Evolutionary conservation across 2,113 vertebrate species (phyloP).

Genomic region (Malaclemys terrapin): DNA sequence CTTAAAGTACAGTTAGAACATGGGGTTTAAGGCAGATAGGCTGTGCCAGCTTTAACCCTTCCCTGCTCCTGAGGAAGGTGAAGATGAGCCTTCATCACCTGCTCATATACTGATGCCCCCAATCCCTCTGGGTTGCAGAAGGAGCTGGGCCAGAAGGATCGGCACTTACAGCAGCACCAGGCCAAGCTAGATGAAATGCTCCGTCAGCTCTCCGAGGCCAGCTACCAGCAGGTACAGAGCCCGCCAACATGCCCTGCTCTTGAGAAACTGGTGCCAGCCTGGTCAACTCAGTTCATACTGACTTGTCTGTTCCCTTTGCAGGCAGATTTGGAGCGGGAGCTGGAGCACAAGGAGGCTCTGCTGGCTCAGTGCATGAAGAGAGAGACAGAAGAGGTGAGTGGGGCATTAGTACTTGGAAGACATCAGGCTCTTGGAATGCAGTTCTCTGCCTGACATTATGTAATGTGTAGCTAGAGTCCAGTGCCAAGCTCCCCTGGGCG

Average conservation of each 20-base stretch:
- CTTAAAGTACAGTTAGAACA: background rate
- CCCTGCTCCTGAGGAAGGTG: background rate
- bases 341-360: slow-evolving; percentile 87
- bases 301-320: slow-evolving; percentile 40
- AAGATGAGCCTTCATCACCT: background rate
- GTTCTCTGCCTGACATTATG: background rate
- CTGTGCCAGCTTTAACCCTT: background rate
- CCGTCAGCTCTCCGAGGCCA: slow-evolving; percentile 87
- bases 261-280: background rate
- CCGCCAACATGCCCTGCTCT: background rate
- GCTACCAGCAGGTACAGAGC: slow-evolving; percentile 86
- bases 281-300: background rate
- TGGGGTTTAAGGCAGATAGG: background rate
- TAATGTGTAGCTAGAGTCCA: background rate
- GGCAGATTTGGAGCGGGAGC: slow-evolving; percentile 88
- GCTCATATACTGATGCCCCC: background rate
- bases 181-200: slow-evolving; percentile 89
- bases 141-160: slow-evolving; percentile 92
- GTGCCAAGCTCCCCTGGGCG: background rate
- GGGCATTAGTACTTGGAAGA: background rate
- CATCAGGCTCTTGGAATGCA: background rate
- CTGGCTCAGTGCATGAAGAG: slow-evolving; percentile 87
- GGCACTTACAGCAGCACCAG: slow-evolving; percentile 92
- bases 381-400: slow-evolving; percentile 87
- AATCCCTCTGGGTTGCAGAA: slow-evolving; percentile 81